Evolutionary conservation across 2,113 vertebrate species (phyloP), one percentile per base, ranked within the genome.

Genomic region (Zosterops pallidus): DNA sequence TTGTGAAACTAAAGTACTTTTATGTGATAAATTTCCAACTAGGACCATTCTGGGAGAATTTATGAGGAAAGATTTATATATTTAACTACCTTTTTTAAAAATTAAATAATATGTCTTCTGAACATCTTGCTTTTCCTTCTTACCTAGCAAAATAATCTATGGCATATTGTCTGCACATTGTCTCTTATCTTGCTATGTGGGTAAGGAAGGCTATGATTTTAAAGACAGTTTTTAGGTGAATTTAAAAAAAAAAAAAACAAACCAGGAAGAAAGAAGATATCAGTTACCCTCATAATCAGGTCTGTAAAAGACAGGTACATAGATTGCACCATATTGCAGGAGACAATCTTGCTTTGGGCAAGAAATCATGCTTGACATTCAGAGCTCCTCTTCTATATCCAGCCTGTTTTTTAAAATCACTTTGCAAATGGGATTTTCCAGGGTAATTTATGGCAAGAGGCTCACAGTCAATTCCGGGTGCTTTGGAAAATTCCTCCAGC

Each of bases 81-180:
- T 86, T 89, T 76, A 85, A 79, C 67, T 89, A 79, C 16, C 26
- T 80, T 83, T 92, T 76, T 83, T 3, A 2, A 4, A 83, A 93
- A 96, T 70, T 91, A 86, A 92, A 88, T 75, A 92, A 89, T 95
- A 80, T 4, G 39, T 95, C 96, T 92, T 95, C 78, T 60, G 87
- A 94, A 95, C 55, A 86, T n/a, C 82, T 91, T 91, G 64, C 78
- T 91, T 96, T 94, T 92, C 18, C 24, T 95, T 88, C 82, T 80
- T 82, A 86, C 50, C 67, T 63, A 86, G 37, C 70, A 93, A 95
- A 97, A 90, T 91, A 94, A 95, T 88, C 42, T 67, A 77, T 52
- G 53, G 39, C 71, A 70, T 67, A 80, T 74, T 77, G 50, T 67
- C 74, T 81, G 69, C 57, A 57, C 53, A 60, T 84, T 86, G 52